Percentiles rank a stretch among this genome's conserved stretches.
Evolutionary conservation across 2,113 vertebrate genomes (phyloP).

Genomic region (Calyptommatus sinebrachiatus): DNA sequence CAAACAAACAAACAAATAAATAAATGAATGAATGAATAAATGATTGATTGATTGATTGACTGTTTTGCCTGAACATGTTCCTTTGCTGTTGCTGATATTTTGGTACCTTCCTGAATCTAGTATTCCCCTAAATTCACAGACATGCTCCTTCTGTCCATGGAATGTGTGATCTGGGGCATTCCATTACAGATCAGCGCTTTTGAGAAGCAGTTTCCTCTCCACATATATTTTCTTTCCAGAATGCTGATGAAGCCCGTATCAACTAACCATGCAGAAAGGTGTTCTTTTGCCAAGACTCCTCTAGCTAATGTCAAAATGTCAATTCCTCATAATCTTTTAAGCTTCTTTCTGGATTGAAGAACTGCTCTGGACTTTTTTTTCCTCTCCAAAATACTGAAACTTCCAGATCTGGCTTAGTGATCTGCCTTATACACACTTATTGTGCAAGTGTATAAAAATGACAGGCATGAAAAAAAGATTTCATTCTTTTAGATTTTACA

Average conservation of each 20-base stretch:
- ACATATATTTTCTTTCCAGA: background rate
- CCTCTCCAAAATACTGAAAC: background rate
- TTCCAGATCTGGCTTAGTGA: background rate
- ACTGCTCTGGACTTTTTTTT: background rate
- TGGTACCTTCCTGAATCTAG: background rate
- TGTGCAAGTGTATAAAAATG: background rate
- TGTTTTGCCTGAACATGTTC: too few species aligned
- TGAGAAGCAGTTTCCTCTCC: background rate
- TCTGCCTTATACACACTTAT: background rate
- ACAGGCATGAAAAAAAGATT: background rate
- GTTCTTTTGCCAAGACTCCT: background rate
- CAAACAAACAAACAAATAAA: too few species aligned
- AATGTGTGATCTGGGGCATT: too few species aligned
- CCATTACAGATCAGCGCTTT: background rate
- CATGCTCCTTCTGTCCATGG: background rate
- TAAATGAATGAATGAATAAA: too few species aligned
- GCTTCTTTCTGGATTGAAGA: slow-evolving; percentile 15
- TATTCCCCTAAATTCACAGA: background rate
- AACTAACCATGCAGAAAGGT: background rate
- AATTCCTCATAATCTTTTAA: slow-evolving; percentile 7
- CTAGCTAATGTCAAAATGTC: background rate
- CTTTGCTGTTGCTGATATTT: background rate
- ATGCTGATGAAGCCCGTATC: background rate
- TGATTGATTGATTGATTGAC: too few species aligned
- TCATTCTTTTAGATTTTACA: background rate